Conservation (phyloP, 1,140 invertebrate species). For the Carposina sasakii region DNA sequence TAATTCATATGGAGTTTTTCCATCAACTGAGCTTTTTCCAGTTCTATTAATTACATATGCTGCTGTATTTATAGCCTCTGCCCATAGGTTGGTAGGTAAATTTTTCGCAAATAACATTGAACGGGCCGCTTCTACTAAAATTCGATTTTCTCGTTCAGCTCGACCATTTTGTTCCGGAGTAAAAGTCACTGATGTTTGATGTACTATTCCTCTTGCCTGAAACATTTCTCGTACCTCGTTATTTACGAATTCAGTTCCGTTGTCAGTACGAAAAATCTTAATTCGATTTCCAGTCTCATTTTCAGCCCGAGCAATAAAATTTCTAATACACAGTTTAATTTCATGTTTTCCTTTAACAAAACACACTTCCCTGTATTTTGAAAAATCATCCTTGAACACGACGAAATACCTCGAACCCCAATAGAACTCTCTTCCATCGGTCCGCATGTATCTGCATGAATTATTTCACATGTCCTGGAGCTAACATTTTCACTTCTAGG, state of each 20-base stretch:
- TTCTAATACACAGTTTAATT: constrained; percentile 23
- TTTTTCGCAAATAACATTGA: constrained; percentile 22
- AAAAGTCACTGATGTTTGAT: constrained; percentile 45
- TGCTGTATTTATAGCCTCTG: constrained; percentile 38
- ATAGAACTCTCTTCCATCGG: constrained; percentile 45
- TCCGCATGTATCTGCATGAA: constrained; percentile 63
- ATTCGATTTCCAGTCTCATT: constrained; percentile 32
- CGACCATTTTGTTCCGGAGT: constrained; percentile 61
- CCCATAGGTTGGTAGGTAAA: constrained; percentile 33
- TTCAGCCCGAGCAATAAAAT: constrained; percentile 33
- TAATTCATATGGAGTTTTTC: constrained; percentile 39
- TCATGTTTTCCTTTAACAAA: constrained; percentile 49
- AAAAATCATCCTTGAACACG: constrained; percentile 49
- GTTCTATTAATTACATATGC: constrained; percentile 41
- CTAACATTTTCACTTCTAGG: constrained; percentile 23
- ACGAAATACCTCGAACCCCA: constrained; percentile 39
- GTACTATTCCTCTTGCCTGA: constrained; percentile 26
- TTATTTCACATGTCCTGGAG: constrained; percentile 39
- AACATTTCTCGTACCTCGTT: constrained; percentile 27
- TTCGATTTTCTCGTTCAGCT: constrained; percentile 49
- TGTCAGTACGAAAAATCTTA: constrained; percentile 46
- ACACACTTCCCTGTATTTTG: constrained; percentile 30
- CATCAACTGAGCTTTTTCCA: constrained; percentile 25
- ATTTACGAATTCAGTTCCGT: constrained; percentile 48
- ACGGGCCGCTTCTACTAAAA: constrained; percentile 50